Conservation (phyloP, 1,140 invertebrate species). For the Drosophila rufa region DNA sequence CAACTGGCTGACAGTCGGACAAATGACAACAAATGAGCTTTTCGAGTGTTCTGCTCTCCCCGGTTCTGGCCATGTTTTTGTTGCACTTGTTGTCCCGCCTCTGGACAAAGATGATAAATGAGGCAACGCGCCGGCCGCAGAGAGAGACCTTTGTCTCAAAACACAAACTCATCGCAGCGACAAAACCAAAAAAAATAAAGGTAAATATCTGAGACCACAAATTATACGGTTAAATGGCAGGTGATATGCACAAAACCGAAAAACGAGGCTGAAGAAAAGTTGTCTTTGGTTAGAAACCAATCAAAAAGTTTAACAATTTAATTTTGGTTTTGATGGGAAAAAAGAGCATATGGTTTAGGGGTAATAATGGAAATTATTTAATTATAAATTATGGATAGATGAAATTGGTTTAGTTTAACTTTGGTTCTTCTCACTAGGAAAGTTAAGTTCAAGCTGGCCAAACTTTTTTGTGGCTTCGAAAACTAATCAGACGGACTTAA, state of each 20-base stretch:
- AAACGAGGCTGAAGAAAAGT: neutral
- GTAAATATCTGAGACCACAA: conserved; percentile 42
- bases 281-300: conserved; percentile 16
- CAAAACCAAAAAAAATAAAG: conserved; percentile 20
- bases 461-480: neutral
- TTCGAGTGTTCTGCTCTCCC: conserved; percentile 60
- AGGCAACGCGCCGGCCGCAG: conserved; percentile 4
- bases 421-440: neutral
- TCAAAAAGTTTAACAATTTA: conserved; percentile 33
- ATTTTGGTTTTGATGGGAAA: neutral
- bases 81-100: conserved; percentile 50
- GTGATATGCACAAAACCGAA: conserved; percentile 37
- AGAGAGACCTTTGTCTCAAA: conserved; percentile 38
- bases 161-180: conserved; percentile 49
- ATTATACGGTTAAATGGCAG: conserved; percentile 65
- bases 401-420: neutral
- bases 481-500: neutral
- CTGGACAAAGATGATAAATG: conserved; percentile 55
- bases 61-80: conserved; percentile 45
- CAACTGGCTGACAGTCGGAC: conserved; percentile 36
- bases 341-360: neutral
- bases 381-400: neutral
- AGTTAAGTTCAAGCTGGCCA: neutral
- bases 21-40: conserved; percentile 80
- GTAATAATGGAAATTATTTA: too few relatives aligned